These are phyloP conservation scores for Meleagris gallopavo DNA, from an alignment of 2,113 vertebrate species.

Conservation along the genomic window DNA sequence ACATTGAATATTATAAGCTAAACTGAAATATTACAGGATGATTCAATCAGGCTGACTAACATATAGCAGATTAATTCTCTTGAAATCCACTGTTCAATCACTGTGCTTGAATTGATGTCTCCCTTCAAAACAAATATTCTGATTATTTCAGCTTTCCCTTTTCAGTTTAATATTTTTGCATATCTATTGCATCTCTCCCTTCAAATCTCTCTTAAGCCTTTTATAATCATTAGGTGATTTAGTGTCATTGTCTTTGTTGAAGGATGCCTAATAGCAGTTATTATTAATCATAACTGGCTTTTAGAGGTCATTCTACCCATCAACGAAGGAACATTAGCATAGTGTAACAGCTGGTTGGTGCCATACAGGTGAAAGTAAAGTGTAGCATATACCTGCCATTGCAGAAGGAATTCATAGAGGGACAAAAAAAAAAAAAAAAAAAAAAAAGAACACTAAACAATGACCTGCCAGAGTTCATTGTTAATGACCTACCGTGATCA, in stretches of 20 bases:
- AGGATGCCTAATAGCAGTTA: not conserved
- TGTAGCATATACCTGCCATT: not conserved
- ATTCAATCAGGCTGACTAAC: slow-evolving; percentile 16
- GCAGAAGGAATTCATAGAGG: not conserved
- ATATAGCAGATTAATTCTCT: slow-evolving; percentile 7
- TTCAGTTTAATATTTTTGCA: slow-evolving; percentile 8
- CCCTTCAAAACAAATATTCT: slow-evolving; percentile 10
- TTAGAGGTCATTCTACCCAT: not conserved
- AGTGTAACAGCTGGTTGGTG: not conserved
- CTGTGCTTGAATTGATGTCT: slow-evolving; percentile 4
- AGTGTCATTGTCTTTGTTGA: not conserved
- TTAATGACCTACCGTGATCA: not conserved
- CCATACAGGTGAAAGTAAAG: not conserved
- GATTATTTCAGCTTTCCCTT: not conserved
- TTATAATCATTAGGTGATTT: slow-evolving; percentile 8
- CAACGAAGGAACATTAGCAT: not conserved
- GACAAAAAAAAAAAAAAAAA: not conserved
- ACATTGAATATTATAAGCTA: not conserved
- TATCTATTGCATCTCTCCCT: not conserved
- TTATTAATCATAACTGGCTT: not conserved
- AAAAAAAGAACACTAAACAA: not conserved
- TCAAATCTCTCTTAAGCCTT: not conserved
- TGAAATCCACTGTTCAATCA: slow-evolving; percentile 29
- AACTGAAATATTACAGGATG: slow-evolving; percentile 8
- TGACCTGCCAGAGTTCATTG: not conserved